phyloP scores from a whole-genome alignment of 1,140 invertebrate genomes.

The Sinella curviseta region DNA sequence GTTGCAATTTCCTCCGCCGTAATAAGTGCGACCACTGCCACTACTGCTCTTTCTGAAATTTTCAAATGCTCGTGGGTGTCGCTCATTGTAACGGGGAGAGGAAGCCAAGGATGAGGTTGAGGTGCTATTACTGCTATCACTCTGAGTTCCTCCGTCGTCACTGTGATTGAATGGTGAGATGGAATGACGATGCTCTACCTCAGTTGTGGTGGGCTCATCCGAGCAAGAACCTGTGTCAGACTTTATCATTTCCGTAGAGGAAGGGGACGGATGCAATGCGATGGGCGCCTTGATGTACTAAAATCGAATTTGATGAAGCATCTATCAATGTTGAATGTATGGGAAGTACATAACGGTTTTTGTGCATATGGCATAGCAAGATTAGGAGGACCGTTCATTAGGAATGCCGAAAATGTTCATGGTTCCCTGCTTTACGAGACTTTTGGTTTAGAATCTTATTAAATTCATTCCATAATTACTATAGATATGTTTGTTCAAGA shows the following conservation, averaged over 20 bases:
- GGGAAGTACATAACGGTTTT: too few relatives aligned
- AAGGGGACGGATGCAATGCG: background rate
- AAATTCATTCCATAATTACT: too few relatives aligned
- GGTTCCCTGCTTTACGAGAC: too few relatives aligned
- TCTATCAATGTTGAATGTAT: too few relatives aligned
- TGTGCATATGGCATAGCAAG: too few relatives aligned
- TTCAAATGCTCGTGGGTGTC: background rate
- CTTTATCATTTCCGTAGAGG: background rate
- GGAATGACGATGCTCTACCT: background rate
- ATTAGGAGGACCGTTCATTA: too few relatives aligned
- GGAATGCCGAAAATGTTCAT: too few relatives aligned
- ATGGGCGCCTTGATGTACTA: background rate
- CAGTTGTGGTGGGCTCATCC: background rate
- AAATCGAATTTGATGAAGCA: background rate
- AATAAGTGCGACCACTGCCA: background rate
- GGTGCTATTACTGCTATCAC: slow-evolving; percentile 4
- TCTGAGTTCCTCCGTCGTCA: background rate
- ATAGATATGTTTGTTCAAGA: too few relatives aligned
- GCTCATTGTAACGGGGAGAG: background rate
- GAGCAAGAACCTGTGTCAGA: background rate
- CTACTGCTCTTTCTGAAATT: background rate
- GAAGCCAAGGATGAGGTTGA: background rate
- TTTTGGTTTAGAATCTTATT: too few relatives aligned
- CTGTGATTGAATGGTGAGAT: background rate
- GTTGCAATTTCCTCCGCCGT: background rate